Conservation (phyloP, 2,113 vertebrate genomes). For the Paradoxurus hermaphroditus region DNA sequence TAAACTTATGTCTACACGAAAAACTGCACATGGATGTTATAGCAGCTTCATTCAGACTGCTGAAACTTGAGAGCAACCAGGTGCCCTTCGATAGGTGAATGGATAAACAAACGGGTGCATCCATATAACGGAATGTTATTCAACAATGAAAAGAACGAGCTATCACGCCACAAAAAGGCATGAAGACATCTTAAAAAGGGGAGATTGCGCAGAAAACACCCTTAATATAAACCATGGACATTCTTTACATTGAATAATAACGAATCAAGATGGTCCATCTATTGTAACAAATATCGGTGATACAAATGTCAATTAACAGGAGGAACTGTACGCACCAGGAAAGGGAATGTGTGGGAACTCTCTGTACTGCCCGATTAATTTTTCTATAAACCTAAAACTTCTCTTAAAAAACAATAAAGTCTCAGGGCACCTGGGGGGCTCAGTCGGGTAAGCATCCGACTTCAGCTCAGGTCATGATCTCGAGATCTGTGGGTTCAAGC, state of each 20-base stretch:
- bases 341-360: background rate
- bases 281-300: background rate
- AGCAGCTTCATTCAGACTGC: background rate
- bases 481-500: too few species aligned
- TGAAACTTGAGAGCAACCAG: background rate
- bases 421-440: too few species aligned
- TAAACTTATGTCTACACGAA: background rate
- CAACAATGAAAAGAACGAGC: background rate
- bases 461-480: too few species aligned
- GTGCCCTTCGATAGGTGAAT: background rate
- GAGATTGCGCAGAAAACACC: background rate
- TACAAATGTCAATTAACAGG: background rate
- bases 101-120: background rate
- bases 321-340: background rate
- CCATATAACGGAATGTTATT: background rate
- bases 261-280: background rate
- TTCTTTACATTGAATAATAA: background rate
- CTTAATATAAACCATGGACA: background rate
- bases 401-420: background rate
- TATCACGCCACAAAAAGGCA: background rate
- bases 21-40: background rate
- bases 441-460: too few species aligned
- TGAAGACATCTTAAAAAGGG: background rate
- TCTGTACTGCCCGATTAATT: background rate
- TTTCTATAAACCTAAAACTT: background rate